Base-by-base conservation (phyloP, 2,113 vertebrate genomes). In the Clarias batrachus region DNA sequence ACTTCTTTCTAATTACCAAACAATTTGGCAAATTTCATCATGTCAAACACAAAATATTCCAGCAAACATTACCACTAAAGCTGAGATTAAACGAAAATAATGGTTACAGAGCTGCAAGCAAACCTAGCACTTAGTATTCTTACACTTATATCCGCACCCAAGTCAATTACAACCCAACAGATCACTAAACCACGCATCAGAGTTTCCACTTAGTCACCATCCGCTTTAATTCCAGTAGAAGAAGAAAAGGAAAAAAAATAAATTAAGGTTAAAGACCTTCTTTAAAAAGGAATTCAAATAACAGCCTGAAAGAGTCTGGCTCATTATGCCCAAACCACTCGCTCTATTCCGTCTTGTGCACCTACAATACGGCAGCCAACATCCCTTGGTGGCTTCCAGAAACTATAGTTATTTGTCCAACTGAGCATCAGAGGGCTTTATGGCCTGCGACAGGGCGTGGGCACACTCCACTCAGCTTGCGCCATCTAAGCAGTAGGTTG, bases 91-190 rank as follows among this genome's bases (percentile, higher is more conserved):
- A 63, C 11, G 27, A 16, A 27, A 81, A 13, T 71, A 87, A 83
- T n/a, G 52, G 85, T 87, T 57, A 78, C 65, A 82, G 89, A 90
- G 90, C 88, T 89, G 90, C 89, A 90, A 71, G 87, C 87, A 91
- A 86, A 93, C 92, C 92, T 91, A 92, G 93, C 92, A 91, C 91
- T 94, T 93, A 94, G 84, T 87, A 87, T 54, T 85, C 91, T 91
- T 93, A 93, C 93, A 89, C 92, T 78, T 81, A 90, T 89, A 88
- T 91, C 92, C 92, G 93, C 94, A 94, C 93, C 93, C 94, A 93
- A 93, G 93, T 93, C 92, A 94, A 94, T 94, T 94, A 94, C 93
- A 93, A 93, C 92, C 93, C 91, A 87, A 90, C 90, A 91, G 93
- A 90, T 93, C 91, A 92, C 86, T 93, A 91, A 83, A 92, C 91